phyloP scores from a whole-genome alignment of 2,113 vertebrate species.

The Gorilla gorilla region DNA sequence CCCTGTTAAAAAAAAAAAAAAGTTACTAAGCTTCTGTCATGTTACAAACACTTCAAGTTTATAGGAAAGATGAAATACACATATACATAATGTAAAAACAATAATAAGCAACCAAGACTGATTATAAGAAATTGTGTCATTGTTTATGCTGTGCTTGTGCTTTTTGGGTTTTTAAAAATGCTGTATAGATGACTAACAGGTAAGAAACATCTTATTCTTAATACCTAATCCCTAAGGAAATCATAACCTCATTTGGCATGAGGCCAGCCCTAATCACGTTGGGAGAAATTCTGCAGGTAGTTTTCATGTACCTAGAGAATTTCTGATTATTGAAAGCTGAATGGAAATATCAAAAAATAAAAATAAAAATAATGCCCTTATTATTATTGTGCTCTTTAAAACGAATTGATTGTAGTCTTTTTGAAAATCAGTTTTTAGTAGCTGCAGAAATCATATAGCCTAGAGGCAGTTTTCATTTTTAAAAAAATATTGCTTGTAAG shows the following conservation, averaged over 20 bases:
- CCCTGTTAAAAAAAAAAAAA: not conserved
- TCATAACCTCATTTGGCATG: not conserved
- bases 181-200: not conserved
- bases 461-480: slow-evolving; percentile 48
- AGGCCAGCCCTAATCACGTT: not conserved
- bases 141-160: not conserved
- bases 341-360: not conserved
- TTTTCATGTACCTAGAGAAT: not conserved
- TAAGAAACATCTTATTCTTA: not conserved
- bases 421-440: slow-evolving; percentile 5
- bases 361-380: not conserved
- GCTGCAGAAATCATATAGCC: slow-evolving; percentile 9
- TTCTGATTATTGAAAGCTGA: slow-evolving; percentile 16
- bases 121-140: not conserved
- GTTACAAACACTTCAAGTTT: not conserved
- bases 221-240: not conserved
- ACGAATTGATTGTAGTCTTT: not conserved
- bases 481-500: slow-evolving; percentile 40
- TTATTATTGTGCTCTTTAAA: not conserved
- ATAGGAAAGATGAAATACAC: not conserved
- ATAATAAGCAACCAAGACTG: not conserved
- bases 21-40: not conserved
- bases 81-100: not conserved
- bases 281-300: not conserved
- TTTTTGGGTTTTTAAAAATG: not conserved